phyloP scores from a whole-genome alignment of 2,797 vertebrate species.

The Poeciliopsis turneri region DNA sequence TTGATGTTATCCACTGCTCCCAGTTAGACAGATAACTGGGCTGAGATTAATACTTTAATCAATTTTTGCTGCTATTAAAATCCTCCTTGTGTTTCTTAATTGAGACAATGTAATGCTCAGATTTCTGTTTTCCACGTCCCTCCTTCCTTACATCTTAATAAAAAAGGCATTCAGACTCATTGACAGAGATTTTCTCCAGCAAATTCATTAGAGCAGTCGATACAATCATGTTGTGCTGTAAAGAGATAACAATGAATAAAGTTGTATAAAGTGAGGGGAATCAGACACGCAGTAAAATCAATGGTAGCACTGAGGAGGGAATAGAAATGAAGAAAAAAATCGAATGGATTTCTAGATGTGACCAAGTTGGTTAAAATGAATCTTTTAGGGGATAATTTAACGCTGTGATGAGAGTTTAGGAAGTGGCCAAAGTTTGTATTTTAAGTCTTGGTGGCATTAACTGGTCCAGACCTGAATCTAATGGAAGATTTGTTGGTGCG shows the following conservation, averaged over 20 bases:
- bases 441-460: background rate
- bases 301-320: background rate
- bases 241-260: background rate
- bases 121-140: background rate
- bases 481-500: background rate
- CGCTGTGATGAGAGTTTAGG: background rate
- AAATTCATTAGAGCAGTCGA: background rate
- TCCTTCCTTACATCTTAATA: background rate
- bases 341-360: background rate
- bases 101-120: background rate
- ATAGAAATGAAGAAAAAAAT: background rate
- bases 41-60: conserved; percentile 41
- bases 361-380: background rate
- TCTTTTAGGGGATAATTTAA: background rate
- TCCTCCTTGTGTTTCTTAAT: background rate
- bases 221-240: background rate
- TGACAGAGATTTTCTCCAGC: background rate
- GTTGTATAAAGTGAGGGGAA: background rate
- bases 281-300: background rate
- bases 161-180: background rate
- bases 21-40: conserved; percentile 42
- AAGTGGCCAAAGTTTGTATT: background rate
- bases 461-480: background rate
- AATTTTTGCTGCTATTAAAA: conserved; percentile 13
- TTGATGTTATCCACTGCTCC: background rate